A percentile compares a stretch with the other conserved stretches of the same genome.
phyloP scores from a whole-genome alignment of 2,113 vertebrate genomes.

The Cryptotis parvus region DNA sequence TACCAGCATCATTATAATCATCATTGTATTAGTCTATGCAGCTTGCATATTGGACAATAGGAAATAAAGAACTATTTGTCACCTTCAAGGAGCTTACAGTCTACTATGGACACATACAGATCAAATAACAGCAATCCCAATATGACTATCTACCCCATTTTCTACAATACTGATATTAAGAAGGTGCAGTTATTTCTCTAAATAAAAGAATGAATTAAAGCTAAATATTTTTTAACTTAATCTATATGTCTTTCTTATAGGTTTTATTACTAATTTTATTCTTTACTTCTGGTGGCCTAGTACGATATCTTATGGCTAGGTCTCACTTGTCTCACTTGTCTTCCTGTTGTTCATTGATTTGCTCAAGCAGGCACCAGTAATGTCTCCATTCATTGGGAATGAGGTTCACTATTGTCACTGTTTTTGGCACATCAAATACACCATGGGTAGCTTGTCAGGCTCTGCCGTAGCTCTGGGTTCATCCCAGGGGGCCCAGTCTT shows the following conservation, averaged over 20 bases:
- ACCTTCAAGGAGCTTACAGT: background rate
- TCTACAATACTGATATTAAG: background rate
- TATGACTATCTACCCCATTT: background rate
- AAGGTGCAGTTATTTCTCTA: background rate
- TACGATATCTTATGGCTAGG: background rate
- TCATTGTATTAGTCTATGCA: background rate
- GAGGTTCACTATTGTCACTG: no score
- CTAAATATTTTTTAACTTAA: background rate
- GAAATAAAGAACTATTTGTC: background rate
- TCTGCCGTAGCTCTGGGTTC: no score
- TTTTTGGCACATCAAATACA: no score
- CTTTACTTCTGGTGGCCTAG: background rate
- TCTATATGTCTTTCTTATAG: no score
- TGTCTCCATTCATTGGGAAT: no score
- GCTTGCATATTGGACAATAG: background rate
- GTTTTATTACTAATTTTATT: background rate
- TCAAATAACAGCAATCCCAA: background rate
- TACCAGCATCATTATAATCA: background rate
- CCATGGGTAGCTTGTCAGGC: no score
- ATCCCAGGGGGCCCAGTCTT: no score
- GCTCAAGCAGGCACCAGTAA: no score
- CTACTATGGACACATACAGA: background rate
- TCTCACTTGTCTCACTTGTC: no score
- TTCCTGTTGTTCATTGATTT: no score
- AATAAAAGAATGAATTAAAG: conserved; percentile 35